Evolutionary conservation across 2,797 vertebrate species (phyloP), one percentile per base, ranked within the genome.

Genomic region (Arctocebus calabarensis): DNA sequence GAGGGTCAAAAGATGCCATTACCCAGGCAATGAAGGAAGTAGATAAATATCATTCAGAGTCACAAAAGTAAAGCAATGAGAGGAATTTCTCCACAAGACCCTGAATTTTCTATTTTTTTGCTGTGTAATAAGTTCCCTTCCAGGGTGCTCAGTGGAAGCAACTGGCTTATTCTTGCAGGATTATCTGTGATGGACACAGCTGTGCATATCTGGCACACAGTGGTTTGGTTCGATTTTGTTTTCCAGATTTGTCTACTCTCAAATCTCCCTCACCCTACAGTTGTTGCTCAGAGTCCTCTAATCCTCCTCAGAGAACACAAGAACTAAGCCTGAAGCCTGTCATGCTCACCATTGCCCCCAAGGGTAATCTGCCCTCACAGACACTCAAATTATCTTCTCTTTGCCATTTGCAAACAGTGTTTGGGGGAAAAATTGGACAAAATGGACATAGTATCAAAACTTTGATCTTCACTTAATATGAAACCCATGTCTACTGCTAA

Each of bases 131-230:
- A 73, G 11, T 34, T 29, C 62, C 86, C 7, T 94, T 94, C 66
- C 61, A 90, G 52, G 43, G n/a, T 74, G 37, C 25, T 92, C 77
- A 79, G 32, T 93, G 79, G 85, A 94, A 97, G 83, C 84, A 94
- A 95, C 78, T 81, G 92, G 88, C 45, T 88, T 83, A 29, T 87
- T 88, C 73, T 66, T 81, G 25, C 70, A 93, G 89, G 92, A 97
- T 97, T 97, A 95, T 88, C 19, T 23, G 37, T 97, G 70, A 92
- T 95, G 71, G 90, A 97, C 93, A 96, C 96, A 90, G 91, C 87
- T 95, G 95, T 88, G 78, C 64, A 84, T 73, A 88, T 61, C 91
- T 96, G 87, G 91, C 91, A 84, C 27, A 90, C 20, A 74, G 64
- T 48, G 43, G 45, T 52, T 37, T 62, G 27, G 64, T 66, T 88